Conservation (phyloP, 2,888 invertebrate species). For the Leptinotarsa haldemani region DNA sequence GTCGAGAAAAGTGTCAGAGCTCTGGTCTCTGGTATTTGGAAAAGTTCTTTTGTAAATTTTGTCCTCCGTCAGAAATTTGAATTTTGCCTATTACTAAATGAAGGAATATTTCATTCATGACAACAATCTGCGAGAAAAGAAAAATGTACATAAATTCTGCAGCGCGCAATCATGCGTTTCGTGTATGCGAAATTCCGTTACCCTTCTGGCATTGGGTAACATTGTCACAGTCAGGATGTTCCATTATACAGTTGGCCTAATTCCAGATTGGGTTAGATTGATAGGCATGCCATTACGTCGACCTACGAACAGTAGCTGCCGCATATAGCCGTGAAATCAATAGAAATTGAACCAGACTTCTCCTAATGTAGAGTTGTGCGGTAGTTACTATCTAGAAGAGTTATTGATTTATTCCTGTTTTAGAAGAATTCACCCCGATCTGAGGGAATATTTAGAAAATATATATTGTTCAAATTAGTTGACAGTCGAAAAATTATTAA, state of each 20-base stretch:
- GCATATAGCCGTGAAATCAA: conserved; percentile 12
- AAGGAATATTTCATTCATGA: not conserved
- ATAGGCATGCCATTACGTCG: conserved; percentile 8
- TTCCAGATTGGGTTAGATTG: conserved; percentile 20
- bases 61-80: no score
- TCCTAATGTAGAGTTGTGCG: not conserved
- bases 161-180: not conserved
- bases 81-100: no score
- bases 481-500: no score
- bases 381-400: not conserved
- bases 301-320: conserved; percentile 5
- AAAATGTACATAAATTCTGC: not conserved
- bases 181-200: not conserved
- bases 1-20: no score
- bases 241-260: conserved; percentile 14
- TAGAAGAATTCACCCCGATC: no score
- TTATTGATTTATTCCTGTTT: not conserved
- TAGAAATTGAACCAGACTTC: not conserved
- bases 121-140: not conserved
- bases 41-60: no score
- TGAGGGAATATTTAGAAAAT: no score
- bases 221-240: conserved; percentile 14
- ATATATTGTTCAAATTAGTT: no score
- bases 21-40: no score
- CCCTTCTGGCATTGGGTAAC: conserved; percentile 9